Base-by-base conservation (phyloP, 2,797 vertebrate genomes). In the Scolopax rusticola region DNA sequence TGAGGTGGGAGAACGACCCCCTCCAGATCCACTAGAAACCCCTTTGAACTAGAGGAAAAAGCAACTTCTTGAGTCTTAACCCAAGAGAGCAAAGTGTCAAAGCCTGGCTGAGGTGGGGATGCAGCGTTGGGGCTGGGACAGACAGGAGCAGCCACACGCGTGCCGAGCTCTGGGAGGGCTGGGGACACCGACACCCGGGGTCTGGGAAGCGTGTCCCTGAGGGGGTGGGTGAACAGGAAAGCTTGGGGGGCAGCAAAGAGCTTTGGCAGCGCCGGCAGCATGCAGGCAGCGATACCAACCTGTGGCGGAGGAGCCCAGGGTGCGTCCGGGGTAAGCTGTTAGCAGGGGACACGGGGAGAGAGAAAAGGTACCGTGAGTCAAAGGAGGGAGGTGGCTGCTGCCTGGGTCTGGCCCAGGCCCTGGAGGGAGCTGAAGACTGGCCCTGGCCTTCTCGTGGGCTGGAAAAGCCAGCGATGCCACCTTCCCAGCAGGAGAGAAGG, bases 241-340 rank as follows among this genome's bases (percentile, higher is more conserved):
- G 86, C 50, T 1, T 6, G 32, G 33, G 33, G 75, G 75, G 64
- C 93, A 94, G 91, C 18, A 3, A 87, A 70, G 81, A 84, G 89
- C 85, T 45, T 20, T 68, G 91, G 93, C 89, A 43, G 92, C 0
- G 65, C 79, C 65, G 79, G 93, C 81, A 84, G 78, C 96, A 95
- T 91, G 96, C 95, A 88, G 91, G 85, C 97, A 97, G 98, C 95
- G 43, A 97, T 98, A 99, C 99, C 98, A 98, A 99, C 99, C 99
- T 99, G 98, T 98, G 98, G 98, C 98, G 36, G 99, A 98, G 94
- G 99, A 99, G 97, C 98, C 98, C 97, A 99, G 98, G 98, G 98
- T 99, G 97, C 99, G 98, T 99, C 99, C 99, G 4, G 98, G 99
- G 97, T 99, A 99, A 97, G 99, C 99, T 99, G 98, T 99, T 98